Percentiles rank a stretch among this genome's conserved stretches.
phyloP scores from a whole-genome alignment of 2,797 vertebrate genomes.

The Hydrocynus forskahlii region DNA sequence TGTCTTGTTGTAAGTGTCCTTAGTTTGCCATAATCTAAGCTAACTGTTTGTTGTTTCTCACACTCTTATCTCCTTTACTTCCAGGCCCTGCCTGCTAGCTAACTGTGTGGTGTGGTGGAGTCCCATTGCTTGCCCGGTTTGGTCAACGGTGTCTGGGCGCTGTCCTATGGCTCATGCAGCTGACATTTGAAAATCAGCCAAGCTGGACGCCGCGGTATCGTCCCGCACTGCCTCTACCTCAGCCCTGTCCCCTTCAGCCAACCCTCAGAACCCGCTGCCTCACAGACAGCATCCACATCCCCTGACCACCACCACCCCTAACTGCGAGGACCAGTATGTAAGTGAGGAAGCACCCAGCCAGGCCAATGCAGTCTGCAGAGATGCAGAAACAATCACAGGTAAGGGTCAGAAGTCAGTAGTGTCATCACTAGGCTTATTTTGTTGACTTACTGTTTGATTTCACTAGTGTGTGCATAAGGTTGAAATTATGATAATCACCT shows the following conservation, averaged over 20 bases:
- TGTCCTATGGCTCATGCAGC: constrained; percentile 85
- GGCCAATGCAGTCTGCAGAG: constrained; percentile 80
- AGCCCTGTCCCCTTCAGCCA: constrained; percentile 70
- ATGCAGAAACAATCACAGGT: constrained; percentile 99
- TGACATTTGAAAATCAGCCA: constrained; percentile 89
- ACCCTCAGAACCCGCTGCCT: constrained; percentile 69
- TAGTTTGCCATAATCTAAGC: background rate
- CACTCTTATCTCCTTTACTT: too few species aligned
- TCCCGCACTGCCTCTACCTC: constrained; percentile 82
- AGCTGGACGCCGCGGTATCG: constrained; percentile 92
- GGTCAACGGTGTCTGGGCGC: constrained; percentile 55
- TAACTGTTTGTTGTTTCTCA: background rate
- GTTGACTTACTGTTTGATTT: too few species aligned
- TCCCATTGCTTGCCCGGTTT: constrained; percentile 1
- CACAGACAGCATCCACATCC: constrained; percentile 63
- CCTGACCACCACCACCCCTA: constrained; percentile 70
- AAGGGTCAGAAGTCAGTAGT: background rate
- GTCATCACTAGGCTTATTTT: too few species aligned
- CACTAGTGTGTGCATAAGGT: too few species aligned
- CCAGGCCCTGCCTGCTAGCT: constrained; percentile 22
- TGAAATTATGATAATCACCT: too few species aligned
- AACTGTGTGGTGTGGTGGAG: constrained; percentile 5
- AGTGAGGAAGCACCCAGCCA: constrained; percentile 78
- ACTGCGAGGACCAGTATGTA: constrained; percentile 85
- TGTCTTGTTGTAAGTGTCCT: background rate